Conservation (phyloP, 2,797 vertebrate species). For the Ficedula albicollis region DNA sequence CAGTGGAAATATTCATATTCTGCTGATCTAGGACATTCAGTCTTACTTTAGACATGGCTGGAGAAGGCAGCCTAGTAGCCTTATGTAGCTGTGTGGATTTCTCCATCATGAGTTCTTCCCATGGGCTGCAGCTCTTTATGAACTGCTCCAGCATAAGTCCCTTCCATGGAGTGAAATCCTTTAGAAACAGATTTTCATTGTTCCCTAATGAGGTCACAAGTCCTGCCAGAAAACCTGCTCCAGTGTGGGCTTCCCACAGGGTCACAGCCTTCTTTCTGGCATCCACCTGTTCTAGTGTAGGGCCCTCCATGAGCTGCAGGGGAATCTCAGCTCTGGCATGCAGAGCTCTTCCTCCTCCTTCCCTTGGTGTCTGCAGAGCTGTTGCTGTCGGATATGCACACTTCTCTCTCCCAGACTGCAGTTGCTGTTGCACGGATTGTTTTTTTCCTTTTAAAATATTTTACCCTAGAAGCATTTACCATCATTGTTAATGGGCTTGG, state of each 20-base stretch:
- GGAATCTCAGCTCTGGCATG: not conserved
- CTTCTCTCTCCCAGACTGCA: not conserved
- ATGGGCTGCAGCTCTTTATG: not conserved
- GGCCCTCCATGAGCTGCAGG: not conserved
- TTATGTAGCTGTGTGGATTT: not conserved
- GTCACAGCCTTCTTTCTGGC: not conserved
- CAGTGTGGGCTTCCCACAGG: not conserved
- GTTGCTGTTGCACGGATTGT: not conserved
- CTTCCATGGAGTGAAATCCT: not conserved
- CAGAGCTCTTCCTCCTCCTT: not conserved
- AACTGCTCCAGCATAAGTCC: not conserved
- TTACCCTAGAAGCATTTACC: not conserved
- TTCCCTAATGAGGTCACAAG: not conserved
- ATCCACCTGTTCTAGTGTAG: not conserved
- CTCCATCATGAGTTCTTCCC: not conserved
- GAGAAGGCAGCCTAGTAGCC: not conserved
- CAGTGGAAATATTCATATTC: not conserved
- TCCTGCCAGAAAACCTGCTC: not conserved
- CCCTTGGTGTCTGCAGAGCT: not conserved
- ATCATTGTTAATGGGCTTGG: fast-evolving
- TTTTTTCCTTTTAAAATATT: not conserved
- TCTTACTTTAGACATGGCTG: not conserved
- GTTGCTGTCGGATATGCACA: not conserved
- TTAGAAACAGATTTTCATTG: not conserved
- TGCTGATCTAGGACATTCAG: not conserved